phyloP scores from a whole-genome alignment of 2,113 vertebrate genomes.

The Motacilla alba region DNA sequence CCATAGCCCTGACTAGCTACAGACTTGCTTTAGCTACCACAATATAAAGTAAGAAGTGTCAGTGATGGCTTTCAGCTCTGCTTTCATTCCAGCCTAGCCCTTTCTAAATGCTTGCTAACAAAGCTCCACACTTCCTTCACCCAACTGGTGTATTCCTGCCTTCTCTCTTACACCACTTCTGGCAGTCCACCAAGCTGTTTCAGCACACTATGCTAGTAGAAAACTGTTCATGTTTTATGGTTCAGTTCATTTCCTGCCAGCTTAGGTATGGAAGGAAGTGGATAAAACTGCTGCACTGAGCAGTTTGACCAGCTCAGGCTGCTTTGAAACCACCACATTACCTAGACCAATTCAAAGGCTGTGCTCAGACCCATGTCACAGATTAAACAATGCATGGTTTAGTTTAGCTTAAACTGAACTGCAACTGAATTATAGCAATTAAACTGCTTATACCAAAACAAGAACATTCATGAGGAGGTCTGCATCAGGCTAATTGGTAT shows the following conservation, averaged over 20 bases:
- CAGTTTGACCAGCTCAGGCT: neutral
- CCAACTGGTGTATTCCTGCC: neutral
- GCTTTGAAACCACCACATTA: constrained; percentile 5
- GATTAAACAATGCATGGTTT: neutral
- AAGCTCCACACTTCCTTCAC: neutral
- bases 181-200: constrained; percentile 3
- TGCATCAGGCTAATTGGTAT: neutral
- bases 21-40: neutral
- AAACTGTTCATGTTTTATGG: neutral
- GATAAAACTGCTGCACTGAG: neutral
- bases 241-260: constrained; percentile 16
- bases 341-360: neutral
- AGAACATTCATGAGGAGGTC: neutral
- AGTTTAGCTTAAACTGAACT: neutral
- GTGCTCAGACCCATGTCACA: neutral
- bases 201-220: neutral
- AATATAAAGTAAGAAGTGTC: neutral
- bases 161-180: neutral
- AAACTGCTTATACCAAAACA: neutral
- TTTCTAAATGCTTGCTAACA: neutral
- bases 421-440: neutral
- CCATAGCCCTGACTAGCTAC: neutral
- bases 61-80: neutral
- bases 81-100: neutral
- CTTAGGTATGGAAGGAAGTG: constrained; percentile 4